Conservation (phyloP, 1,140 invertebrate genomes). For the Octopus sinensis region DNA sequence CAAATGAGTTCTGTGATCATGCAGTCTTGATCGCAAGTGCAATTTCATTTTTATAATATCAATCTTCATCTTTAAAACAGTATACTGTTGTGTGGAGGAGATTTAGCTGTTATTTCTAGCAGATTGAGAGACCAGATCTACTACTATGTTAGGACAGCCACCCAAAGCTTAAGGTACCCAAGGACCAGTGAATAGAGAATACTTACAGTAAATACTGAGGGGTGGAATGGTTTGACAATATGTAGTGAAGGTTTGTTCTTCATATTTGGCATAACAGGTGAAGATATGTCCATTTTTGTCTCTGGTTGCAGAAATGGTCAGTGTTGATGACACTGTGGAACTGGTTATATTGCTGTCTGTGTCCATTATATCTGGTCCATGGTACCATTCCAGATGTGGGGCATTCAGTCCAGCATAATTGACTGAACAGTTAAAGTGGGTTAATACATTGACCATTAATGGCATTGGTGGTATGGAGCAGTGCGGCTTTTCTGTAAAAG, state of each 20-base stretch:
- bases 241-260: background rate
- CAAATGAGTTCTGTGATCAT: no score
- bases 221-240: conserved; percentile 8
- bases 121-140: no score
- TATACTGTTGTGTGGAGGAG: no score
- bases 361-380: background rate
- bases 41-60: no score
- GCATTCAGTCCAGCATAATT: background rate
- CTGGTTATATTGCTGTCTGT: background rate
- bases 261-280: conserved; percentile 8
- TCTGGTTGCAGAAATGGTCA: background rate
- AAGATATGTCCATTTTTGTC: conserved; percentile 7
- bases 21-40: no score
- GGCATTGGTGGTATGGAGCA: conserved; percentile 5
- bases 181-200: background rate
- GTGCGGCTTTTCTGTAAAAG: conserved; percentile 1
- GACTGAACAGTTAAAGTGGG: background rate
- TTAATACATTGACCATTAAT: background rate
- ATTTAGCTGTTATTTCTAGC: no score
- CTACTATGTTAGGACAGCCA: no score
- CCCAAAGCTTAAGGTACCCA: no score
- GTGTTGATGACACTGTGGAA: background rate
- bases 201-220: conserved; percentile 9
- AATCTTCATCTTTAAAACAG: no score
- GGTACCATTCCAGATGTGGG: conserved; percentile 10